phyloP scores from a whole-genome alignment of 1,140 invertebrate genomes.

The Muscidifurax raptorellus region DNA sequence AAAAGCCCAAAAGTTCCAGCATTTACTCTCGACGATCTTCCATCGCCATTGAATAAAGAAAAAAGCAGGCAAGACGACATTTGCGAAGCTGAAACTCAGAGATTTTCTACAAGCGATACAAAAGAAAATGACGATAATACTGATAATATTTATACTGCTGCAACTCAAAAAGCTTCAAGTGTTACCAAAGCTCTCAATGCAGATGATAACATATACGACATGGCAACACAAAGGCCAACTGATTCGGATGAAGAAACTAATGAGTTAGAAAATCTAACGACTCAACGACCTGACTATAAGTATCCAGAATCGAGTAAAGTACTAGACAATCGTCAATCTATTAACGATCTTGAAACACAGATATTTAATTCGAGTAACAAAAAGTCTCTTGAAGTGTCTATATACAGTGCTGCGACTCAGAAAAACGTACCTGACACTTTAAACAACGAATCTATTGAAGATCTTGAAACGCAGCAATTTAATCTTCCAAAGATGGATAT shows the following conservation, averaged over 20 bases:
- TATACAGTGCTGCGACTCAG: slow-evolving; percentile 27
- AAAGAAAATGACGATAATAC: slow-evolving; percentile 17
- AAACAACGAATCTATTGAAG: neutral
- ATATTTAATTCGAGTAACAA: neutral
- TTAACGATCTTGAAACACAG: slow-evolving; percentile 38
- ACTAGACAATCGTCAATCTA: neutral
- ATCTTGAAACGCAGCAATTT: slow-evolving; percentile 43
- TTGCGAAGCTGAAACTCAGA: slow-evolving; percentile 51
- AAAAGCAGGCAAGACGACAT: slow-evolving; percentile 36
- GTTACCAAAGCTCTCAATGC: neutral
- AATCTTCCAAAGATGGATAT: neutral
- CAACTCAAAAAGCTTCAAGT: slow-evolving; percentile 24
- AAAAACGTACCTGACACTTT: neutral
- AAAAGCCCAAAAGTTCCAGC: neutral
- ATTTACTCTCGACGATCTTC: slow-evolving; percentile 18
- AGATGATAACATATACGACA: slow-evolving; percentile 41
- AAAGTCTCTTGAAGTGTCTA: neutral
- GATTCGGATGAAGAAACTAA: neutral
- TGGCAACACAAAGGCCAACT: slow-evolving; percentile 49
- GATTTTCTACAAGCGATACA: neutral
- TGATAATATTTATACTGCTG: slow-evolving; percentile 1
- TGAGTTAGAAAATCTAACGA: neutral
- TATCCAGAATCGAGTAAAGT: neutral
- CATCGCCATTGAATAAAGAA: slow-evolving; percentile 16
- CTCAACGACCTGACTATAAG: neutral